Evolutionary conservation across 1,140 invertebrate genomes (phyloP).

Genomic region (Euschistus heros): DNA sequence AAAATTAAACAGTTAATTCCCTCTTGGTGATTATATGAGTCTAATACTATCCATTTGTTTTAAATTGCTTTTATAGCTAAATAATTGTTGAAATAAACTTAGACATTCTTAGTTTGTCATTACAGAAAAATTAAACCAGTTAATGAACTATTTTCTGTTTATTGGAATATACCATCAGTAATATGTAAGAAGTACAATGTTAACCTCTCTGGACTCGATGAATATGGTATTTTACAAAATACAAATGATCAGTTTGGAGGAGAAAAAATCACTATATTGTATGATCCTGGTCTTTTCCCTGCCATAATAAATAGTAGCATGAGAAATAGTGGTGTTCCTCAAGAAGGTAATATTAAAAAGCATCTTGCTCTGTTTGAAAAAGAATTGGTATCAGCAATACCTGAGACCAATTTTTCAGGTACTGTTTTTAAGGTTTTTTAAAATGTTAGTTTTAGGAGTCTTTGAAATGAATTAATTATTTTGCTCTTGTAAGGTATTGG

Average conservation of each 20-base stretch:
- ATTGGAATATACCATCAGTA: constrained; percentile 69
- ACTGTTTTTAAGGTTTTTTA: background rate
- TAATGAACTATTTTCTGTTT: constrained; percentile 43
- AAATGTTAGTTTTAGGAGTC: background rate
- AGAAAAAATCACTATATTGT: constrained; percentile 45
- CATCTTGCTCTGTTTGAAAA: constrained; percentile 48
- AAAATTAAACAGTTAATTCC: background rate
- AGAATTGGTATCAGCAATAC: constrained; percentile 45
- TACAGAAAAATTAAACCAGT: background rate
- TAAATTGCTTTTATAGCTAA: background rate
- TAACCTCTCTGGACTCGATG: constrained; percentile 39
- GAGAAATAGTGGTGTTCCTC: constrained; percentile 65
- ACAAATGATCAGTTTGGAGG: constrained; percentile 49
- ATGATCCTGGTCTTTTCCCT: constrained; percentile 51
- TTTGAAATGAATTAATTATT: background rate
- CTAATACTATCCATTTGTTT: background rate
- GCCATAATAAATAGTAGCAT: constrained; percentile 38
- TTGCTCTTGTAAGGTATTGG: constrained; percentile 44
- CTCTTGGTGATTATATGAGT: background rate
- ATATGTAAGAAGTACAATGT: constrained; percentile 55
- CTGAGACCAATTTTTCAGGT: constrained; percentile 48
- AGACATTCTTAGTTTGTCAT: background rate
- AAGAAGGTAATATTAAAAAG: constrained; percentile 52
- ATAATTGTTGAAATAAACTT: background rate
- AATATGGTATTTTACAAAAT: constrained; percentile 47